phyloP scores from a whole-genome alignment of 2,888 invertebrate species.

The Lamellibrachia columna region DNA sequence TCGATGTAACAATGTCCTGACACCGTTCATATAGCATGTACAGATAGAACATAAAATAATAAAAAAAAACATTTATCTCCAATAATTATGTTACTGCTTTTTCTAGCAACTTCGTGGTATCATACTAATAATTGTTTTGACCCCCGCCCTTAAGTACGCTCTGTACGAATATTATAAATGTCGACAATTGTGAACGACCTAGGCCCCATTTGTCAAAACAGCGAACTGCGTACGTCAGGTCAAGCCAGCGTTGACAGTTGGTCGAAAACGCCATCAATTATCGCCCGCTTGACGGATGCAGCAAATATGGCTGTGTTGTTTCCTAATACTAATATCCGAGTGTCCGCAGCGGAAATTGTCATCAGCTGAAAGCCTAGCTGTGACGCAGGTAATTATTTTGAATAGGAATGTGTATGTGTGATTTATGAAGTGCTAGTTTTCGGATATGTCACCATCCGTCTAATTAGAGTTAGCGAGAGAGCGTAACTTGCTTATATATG shows the following conservation, averaged over 20 bases:
- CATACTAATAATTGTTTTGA: too few relatives aligned
- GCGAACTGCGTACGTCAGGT: not conserved
- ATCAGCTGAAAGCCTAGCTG: not conserved
- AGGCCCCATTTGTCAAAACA: not conserved
- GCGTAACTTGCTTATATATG: too few relatives aligned
- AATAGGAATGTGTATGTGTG: not conserved
- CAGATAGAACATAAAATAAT: too few relatives aligned
- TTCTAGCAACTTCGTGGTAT: too few relatives aligned
- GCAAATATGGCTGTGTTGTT: not conserved
- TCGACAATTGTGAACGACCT: not conserved
- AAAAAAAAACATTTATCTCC: too few relatives aligned
- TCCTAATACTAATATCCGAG: not conserved
- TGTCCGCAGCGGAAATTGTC: not conserved
- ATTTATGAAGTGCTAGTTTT: constrained; percentile 11
- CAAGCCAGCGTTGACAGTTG: too few relatives aligned
- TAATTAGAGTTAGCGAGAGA: not conserved
- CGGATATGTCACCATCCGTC: not conserved
- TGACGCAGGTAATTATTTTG: constrained; percentile 10
- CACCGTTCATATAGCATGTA: too few relatives aligned
- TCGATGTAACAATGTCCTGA: too few relatives aligned
- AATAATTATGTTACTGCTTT: too few relatives aligned
- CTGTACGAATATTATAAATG: too few relatives aligned
- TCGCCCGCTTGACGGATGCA: not conserved
- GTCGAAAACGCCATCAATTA: not conserved
- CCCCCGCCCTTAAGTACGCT: too few relatives aligned